Evolutionary conservation across 2,113 vertebrate species (phyloP), one percentile per base, ranked within the genome.

Genomic region (Perca fluviatilis): DNA sequence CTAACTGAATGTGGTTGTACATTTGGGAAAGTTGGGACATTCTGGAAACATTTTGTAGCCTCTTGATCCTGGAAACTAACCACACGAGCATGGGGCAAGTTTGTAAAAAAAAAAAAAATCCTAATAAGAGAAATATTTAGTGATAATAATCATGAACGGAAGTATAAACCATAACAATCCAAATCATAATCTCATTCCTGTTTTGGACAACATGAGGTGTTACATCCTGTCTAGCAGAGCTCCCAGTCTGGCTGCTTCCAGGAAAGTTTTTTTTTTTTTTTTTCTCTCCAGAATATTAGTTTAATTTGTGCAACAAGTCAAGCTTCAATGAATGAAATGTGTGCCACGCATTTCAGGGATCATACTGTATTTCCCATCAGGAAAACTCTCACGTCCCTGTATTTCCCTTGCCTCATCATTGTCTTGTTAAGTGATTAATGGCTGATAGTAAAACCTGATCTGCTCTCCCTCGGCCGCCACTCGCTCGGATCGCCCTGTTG

Each of bases 351-450:
- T 2, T 57, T 56, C 27, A 15, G 23, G 16, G 63, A 62, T 27
- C 9, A 27, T 46, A 27, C 27, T 27, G 27, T 27, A 50, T 76
- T 85, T 72, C 43, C 61, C 25, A 43, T 54, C n/a, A 70, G 2
- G 16, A 66, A 70, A 30, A 33, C 50, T 8, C 60, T 49, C 67
- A 8, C 67, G 79, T 71, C 54, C 67, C 76, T 71, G 10, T 58
- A 64, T 84, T 83, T 63, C 62, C 60, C 57, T 13, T 19, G 58
- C n/a, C 65, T 76, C 53, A 5, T 83, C 61, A 85, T 81, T 33
- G 50, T 70, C 58, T 63, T 3, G 70, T 84, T 67, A 89, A 86
- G 63, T 88, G 75, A 84, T 79, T 76, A 69, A 84, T 77, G 80
- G 47, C 71, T 69, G 65, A 69, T 65, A 46, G 67, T 89, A 81